Conservation (phyloP, 1,140 invertebrate genomes). For the Drosophila ironensis region DNA sequence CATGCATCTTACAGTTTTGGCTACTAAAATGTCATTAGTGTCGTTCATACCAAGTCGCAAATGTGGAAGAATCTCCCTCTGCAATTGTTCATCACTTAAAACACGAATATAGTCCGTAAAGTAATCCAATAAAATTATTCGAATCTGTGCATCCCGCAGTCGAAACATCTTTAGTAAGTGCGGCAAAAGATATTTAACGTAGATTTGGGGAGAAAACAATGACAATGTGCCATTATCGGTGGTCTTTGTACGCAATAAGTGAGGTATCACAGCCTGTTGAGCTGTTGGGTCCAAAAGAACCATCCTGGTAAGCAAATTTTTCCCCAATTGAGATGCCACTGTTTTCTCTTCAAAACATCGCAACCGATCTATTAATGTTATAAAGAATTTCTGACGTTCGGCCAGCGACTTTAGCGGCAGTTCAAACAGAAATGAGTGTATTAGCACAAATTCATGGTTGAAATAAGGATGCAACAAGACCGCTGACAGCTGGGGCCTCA, state of each 20-base stretch:
- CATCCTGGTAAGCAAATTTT: conserved; percentile 89
- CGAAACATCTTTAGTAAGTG: conserved; percentile 89
- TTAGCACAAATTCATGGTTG: conserved; percentile 91
- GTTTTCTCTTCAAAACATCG: conserved; percentile 88
- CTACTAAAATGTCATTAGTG: conserved; percentile 89
- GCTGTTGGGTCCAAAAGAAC: conserved; percentile 91
- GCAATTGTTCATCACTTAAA: conserved; percentile 88
- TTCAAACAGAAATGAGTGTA: conserved; percentile 91
- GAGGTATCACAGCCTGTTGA: conserved; percentile 88
- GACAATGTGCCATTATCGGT: conserved; percentile 77
- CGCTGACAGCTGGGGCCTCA: conserved; percentile 85
- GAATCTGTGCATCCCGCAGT: conserved; percentile 89
- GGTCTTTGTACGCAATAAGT: conserved; percentile 87
- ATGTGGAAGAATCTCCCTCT: conserved; percentile 87
- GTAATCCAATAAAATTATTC: conserved; percentile 87
- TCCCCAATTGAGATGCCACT: conserved; percentile 89
- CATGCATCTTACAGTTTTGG: conserved; percentile 89
- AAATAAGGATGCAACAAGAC: conserved; percentile 89
- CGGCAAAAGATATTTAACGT: conserved; percentile 87
- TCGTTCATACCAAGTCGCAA: conserved; percentile 92
- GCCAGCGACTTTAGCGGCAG: conserved; percentile 89
- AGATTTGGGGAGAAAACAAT: conserved; percentile 86
- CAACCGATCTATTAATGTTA: conserved; percentile 85
- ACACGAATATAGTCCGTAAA: conserved; percentile 87
- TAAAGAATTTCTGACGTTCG: conserved; percentile 91